Conservation (phyloP, 2,888 invertebrate species). For the Unio delphinus region DNA sequence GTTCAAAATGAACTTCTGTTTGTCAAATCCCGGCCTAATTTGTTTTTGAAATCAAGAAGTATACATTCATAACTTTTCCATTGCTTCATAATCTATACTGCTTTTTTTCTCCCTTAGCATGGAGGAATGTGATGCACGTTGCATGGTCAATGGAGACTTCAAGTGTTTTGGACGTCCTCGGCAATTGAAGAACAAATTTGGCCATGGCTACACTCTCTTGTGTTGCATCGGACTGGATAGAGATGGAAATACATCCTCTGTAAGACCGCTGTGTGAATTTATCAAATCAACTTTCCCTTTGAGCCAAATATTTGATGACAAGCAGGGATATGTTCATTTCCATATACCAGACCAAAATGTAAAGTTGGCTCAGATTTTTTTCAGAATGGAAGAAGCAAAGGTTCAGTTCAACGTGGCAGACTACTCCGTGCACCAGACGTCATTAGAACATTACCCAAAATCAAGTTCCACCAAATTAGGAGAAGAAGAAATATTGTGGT, state of each 20-base stretch:
- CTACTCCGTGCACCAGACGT: conserved; percentile 70
- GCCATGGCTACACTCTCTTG: conserved; percentile 68
- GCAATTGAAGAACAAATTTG: conserved; percentile 81
- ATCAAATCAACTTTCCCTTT: conserved; percentile 75
- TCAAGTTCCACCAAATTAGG: conserved; percentile 49
- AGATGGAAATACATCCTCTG: conserved; percentile 41
- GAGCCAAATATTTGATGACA: conserved; percentile 81
- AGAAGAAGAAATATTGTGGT: conserved; percentile 4
- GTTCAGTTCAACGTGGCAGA: conserved; percentile 59
- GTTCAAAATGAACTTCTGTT: background rate
- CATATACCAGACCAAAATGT: conserved; percentile 64
- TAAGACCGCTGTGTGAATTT: conserved; percentile 55
- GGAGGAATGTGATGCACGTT: conserved; percentile 90
- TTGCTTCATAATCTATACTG: background rate
- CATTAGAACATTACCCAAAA: conserved; percentile 68
- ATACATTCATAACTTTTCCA: background rate
- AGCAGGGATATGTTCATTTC: conserved; percentile 74
- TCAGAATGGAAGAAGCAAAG: conserved; percentile 65
- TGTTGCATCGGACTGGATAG: conserved; percentile 46
- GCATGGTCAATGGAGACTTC: conserved; percentile 82
- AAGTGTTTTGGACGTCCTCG: conserved; percentile 83
- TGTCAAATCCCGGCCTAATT: background rate
- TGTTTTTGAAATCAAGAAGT: background rate
- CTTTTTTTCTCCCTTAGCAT: conserved; percentile 75
- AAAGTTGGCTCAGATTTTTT: conserved; percentile 67